Conservation (phyloP, 2,113 vertebrate genomes). For the Hyperoodon ampullatus region DNA sequence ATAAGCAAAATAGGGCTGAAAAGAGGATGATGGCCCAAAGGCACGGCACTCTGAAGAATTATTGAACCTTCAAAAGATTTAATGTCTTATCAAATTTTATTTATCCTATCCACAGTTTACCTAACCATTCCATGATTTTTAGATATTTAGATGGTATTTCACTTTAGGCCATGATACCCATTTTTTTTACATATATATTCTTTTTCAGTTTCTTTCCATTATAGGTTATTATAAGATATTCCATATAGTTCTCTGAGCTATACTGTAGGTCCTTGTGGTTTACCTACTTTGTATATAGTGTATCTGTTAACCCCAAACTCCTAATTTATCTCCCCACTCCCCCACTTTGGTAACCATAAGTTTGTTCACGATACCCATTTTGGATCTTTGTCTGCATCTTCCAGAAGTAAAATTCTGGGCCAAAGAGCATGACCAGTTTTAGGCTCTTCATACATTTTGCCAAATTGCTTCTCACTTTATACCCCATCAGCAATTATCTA, state of each 20-base stretch:
- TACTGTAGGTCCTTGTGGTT: no score
- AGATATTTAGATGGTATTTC: not conserved
- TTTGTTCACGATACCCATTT: not conserved
- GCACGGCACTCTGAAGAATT: not conserved
- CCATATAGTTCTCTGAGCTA: no score
- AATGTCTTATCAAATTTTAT: not conserved
- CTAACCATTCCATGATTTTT: not conserved
- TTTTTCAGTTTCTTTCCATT: not conserved
- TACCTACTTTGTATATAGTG: no score
- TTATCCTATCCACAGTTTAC: not conserved
- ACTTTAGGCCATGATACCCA: not conserved
- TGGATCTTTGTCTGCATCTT: not conserved
- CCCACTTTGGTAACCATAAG: not conserved
- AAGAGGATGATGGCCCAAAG: not conserved
- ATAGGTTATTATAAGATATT: not conserved
- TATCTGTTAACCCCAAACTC: not conserved
- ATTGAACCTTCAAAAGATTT: not conserved
- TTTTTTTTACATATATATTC: not conserved
- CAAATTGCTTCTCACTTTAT: conserved; percentile 8
- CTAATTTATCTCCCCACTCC: not conserved
- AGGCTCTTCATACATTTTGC: not conserved
- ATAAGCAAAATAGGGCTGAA: not conserved
- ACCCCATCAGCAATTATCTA: not conserved
- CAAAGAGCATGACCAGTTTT: not conserved
- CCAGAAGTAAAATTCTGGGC: not conserved